phyloP scores from a whole-genome alignment of 1,140 invertebrate species.

The Drosophila suzukii region DNA sequence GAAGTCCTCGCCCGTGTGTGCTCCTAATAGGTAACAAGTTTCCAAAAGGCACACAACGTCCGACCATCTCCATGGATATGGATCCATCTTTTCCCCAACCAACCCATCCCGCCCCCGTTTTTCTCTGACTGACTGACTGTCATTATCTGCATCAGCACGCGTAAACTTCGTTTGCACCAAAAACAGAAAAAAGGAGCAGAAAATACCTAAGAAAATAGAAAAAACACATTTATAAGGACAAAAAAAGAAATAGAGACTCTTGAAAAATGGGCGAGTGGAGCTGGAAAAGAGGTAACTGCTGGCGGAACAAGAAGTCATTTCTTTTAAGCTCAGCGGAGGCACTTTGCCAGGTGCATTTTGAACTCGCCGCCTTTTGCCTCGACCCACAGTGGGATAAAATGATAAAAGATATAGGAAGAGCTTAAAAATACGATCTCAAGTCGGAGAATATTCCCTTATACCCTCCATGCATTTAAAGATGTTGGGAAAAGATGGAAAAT shows the following conservation, averaged over 20 bases:
- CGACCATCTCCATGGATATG: conserved; percentile 29
- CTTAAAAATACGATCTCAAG: no score
- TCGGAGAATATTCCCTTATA: no score
- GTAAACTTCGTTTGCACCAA: conserved; percentile 77
- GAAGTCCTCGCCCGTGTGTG: conserved; percentile 53
- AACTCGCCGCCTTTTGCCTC: conserved; percentile 11
- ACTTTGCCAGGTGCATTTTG: conserved; percentile 51
- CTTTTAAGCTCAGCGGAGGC: conserved; percentile 71
- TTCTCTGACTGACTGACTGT: conserved; percentile 61
- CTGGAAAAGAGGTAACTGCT: conserved; percentile 38
- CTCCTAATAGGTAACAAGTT: conserved; percentile 63
- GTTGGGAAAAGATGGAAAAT: no score
- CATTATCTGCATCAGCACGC: conserved; percentile 79
- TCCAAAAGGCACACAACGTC: conserved; percentile 43
- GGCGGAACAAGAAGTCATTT: conserved; percentile 78
- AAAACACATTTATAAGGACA: conserved; percentile 14
- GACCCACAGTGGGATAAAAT: conserved; percentile 12
- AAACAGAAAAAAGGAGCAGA: conserved; percentile 16
- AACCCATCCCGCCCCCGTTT: conserved; percentile 22
- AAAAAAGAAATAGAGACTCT: conserved; percentile 12
- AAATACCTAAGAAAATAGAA: conserved; percentile 13
- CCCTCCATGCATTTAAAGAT: no score
- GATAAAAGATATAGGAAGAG: not conserved
- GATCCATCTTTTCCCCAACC: not conserved
- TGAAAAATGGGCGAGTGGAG: conserved; percentile 5